phyloP scores from a whole-genome alignment of 2,888 invertebrate genomes.

The Scotopteryx bipunctaria region DNA sequence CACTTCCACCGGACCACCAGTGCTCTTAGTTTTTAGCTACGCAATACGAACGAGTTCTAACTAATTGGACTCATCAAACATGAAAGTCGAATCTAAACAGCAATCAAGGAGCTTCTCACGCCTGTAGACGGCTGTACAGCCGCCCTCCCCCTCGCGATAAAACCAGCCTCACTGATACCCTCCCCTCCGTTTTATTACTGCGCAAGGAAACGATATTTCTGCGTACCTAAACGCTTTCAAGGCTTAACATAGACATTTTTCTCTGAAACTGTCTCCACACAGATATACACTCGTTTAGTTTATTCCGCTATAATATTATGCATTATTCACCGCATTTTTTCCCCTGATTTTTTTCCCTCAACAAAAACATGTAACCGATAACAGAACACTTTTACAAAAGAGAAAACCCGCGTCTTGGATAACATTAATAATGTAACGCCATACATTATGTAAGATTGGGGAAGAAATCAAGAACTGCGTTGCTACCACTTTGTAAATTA shows the following conservation, averaged over 20 bases:
- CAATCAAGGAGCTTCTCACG: conserved; percentile 14
- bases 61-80: conserved; percentile 33
- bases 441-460: conserved; percentile 55
- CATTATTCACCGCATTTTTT: conserved; percentile 37
- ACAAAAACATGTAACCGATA: conserved; percentile 38
- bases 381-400: conserved; percentile 42
- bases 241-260: conserved; percentile 35
- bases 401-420: conserved; percentile 38
- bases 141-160: conserved; percentile 28
- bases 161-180: conserved; percentile 29
- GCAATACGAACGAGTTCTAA: conserved; percentile 1
- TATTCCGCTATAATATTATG: conserved; percentile 34
- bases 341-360: conserved; percentile 32
- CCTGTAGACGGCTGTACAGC: conserved; percentile 9
- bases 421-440: conserved; percentile 56
- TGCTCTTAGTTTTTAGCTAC: no score
- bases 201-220: conserved; percentile 38
- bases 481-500: conserved; percentile 41
- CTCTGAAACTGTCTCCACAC: conserved; percentile 22
- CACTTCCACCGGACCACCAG: no score
- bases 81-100: conserved; percentile 29
- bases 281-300: conserved; percentile 27
- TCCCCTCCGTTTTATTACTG: conserved; percentile 32
- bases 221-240: conserved; percentile 33
- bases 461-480: conserved; percentile 21